These are phyloP conservation scores for Chloropsis hardwickii DNA, from an alignment of 2,113 vertebrate genomes.

Conservation along the genomic window DNA sequence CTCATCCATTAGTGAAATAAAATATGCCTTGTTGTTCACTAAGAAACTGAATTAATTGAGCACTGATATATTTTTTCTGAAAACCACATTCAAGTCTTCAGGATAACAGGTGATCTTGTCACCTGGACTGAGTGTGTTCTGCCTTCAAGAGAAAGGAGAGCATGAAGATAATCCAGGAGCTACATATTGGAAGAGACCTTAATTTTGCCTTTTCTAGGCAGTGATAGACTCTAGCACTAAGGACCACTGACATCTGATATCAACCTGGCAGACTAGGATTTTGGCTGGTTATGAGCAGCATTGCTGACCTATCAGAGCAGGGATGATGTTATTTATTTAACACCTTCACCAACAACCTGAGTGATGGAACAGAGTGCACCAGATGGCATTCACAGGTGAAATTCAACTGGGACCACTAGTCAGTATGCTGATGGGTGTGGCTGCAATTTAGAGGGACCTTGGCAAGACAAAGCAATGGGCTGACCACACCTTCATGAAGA, in stretches of 20 bases:
- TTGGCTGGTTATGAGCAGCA: neutral
- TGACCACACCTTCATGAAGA: neutral
- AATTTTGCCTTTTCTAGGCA: neutral
- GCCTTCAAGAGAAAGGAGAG: neutral
- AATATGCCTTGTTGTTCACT: neutral
- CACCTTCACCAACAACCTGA: neutral
- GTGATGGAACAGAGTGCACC: neutral
- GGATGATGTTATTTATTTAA: neutral
- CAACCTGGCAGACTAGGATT: neutral
- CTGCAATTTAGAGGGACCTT: neutral
- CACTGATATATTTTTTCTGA: neutral
- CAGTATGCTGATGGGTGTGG: neutral
- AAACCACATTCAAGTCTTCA: neutral
- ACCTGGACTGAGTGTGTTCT: neutral
- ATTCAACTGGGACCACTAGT: neutral
- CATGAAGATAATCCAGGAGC: neutral
- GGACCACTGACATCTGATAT: neutral
- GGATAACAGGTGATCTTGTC: neutral
- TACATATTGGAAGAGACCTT: neutral
- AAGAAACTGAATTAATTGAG: neutral
- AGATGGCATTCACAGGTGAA: neutral
- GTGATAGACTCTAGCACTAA: neutral
- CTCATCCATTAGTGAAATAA: neutral
- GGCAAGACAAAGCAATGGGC: neutral
- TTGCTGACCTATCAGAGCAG: neutral